Percentiles rank a stretch among this genome's conserved stretches.
Conservation (phyloP, 2,113 vertebrate species). For the Anseranas semipalmata region DNA sequence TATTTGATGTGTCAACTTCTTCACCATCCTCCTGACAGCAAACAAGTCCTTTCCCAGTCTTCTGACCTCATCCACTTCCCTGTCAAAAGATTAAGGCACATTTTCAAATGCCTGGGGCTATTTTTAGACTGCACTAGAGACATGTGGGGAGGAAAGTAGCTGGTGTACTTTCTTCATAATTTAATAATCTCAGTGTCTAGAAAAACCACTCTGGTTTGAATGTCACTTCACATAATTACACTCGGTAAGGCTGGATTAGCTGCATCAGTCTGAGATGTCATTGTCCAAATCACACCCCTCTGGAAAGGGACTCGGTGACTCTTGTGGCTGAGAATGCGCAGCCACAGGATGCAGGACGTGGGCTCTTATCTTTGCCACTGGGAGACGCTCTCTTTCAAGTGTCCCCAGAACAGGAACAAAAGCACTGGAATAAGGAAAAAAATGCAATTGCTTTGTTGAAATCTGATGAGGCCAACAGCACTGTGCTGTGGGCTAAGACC, state of each 20-base stretch:
- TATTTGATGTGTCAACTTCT: neutral
- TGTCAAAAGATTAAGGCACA: conserved; percentile 50
- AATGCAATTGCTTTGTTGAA: neutral
- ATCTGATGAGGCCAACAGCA: neutral
- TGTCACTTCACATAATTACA: conserved; percentile 17
- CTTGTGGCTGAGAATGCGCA: conserved; percentile 7
- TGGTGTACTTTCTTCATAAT: conserved; percentile 1
- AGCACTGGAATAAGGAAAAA: neutral
- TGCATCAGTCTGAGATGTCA: neutral
- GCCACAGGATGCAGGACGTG: neutral
- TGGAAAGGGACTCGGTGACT: conserved; percentile 42
- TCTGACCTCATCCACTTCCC: conserved; percentile 55
- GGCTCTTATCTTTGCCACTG: neutral
- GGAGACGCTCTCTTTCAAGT: neutral
- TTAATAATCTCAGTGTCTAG: conserved; percentile 67
- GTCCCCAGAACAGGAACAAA: neutral
- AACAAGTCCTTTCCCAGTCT: neutral
- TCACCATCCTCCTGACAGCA: neutral
- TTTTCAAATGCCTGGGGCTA: conserved; percentile 57
- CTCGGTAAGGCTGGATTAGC: conserved; percentile 11
- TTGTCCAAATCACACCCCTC: conserved; percentile 4
- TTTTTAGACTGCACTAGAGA: conserved; percentile 36
- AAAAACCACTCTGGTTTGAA: conserved; percentile 47
- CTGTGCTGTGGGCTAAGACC: neutral
- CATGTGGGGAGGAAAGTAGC: neutral